Conservation (phyloP, 2,888 invertebrate species). For the Sepioteuthis lessoniana region DNA sequence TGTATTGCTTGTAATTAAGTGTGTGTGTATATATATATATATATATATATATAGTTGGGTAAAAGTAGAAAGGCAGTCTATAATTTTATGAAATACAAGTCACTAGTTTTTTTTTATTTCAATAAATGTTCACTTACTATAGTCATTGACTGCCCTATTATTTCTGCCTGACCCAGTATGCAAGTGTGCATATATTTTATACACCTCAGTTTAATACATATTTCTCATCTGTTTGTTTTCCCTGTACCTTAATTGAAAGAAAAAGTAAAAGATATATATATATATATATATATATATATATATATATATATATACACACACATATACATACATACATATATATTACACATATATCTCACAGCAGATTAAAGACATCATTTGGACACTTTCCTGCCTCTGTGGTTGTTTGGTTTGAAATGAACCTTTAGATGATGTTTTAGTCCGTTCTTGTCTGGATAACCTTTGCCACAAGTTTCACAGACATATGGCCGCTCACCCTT, state of each 20-base stretch:
- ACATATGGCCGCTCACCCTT: constrained; percentile 12
- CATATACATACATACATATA: neutral
- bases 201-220: neutral
- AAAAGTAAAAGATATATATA: neutral
- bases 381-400: constrained; percentile 9
- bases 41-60: too few relatives aligned
- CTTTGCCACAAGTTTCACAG: constrained; percentile 40
- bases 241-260: neutral
- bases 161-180: neutral
- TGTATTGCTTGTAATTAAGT: neutral
- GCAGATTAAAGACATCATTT: neutral
- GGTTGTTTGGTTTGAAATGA: constrained; percentile 1
- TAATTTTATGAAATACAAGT: too few relatives aligned
- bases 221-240: neutral
- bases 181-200: neutral
- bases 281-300: neutral
- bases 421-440: neutral
- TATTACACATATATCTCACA: neutral
- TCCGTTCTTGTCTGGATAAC: neutral
- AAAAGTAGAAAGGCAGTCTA: too few relatives aligned
- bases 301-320: neutral
- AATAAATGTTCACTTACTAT: too few relatives aligned
- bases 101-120: too few relatives aligned
- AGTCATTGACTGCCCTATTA: too few relatives aligned
- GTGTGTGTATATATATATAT: neutral